Percentiles rank a stretch among this genome's conserved stretches.
These are phyloP conservation scores for Neomorphus geoffroyi DNA, from an alignment of 2,797 vertebrate genomes.

Conservation along the genomic window DNA sequence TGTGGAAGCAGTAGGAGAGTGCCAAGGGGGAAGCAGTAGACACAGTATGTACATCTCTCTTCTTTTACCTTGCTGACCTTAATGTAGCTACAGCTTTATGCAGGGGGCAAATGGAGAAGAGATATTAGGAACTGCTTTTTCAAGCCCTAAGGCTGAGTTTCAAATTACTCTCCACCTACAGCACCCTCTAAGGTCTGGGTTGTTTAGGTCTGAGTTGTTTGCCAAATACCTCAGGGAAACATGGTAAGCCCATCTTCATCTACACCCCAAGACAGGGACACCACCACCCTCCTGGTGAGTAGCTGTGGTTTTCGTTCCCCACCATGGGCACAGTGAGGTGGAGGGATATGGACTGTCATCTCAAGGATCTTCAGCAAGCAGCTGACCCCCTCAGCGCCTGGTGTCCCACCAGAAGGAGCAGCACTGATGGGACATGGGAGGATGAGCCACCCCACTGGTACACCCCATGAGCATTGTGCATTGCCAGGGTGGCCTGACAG, in stretches of 20 bases:
- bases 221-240: not conserved
- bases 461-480: not conserved
- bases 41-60: not conserved
- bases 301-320: not conserved
- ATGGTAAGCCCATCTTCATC: not conserved
- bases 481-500: rapidly evolving
- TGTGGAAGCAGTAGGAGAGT: not conserved
- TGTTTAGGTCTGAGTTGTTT: not conserved
- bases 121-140: not conserved
- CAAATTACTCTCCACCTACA: not conserved
- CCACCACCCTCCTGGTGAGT: not conserved
- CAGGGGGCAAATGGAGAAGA: not conserved
- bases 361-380: not conserved
- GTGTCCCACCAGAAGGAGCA: not conserved
- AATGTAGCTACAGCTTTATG: not conserved
- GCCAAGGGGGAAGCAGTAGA: constrained; percentile 4
- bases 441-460: not conserved
- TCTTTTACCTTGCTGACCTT: not conserved
- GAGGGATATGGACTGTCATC: not conserved
- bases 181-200: not conserved
- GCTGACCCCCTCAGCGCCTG: not conserved
- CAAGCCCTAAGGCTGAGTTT: not conserved
- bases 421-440: too few species aligned
- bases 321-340: not conserved
- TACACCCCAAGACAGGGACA: rapidly evolving